Percentiles rank a stretch among this genome's conserved stretches.
Conservation (phyloP, 1,140 invertebrate genomes). For the Aleiodes sp. region DNA sequence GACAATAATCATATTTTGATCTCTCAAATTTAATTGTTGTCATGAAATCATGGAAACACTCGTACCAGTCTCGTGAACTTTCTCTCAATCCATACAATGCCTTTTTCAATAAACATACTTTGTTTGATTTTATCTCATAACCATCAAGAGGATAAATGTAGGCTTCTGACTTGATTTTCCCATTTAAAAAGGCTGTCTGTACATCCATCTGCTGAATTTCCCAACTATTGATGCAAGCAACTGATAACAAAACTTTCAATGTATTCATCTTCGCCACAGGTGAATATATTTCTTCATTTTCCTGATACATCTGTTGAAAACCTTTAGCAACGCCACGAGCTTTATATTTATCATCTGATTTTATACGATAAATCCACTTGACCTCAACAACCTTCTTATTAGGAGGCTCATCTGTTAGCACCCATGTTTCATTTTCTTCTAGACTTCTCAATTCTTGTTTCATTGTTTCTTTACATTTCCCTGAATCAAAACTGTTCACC, state of each 20-base stretch:
- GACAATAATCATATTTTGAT: conserved; percentile 34
- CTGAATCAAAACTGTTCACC: too few relatives aligned
- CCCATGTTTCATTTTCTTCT: conserved; percentile 14
- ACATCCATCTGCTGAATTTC: too few relatives aligned
- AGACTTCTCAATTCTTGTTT: background rate
- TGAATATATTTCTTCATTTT: background rate
- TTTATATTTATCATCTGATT: background rate
- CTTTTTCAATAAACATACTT: background rate
- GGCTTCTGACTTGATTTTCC: too few relatives aligned
- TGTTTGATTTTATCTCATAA: too few relatives aligned
- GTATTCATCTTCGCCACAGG: too few relatives aligned
- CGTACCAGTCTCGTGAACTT: conserved; percentile 45
- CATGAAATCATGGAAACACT: conserved; percentile 37
- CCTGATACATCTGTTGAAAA: background rate
- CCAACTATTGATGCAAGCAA: too few relatives aligned
- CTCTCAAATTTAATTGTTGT: conserved; percentile 29
- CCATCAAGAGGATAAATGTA: too few relatives aligned
- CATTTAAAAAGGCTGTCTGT: too few relatives aligned
- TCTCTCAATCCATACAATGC: conserved; percentile 30
- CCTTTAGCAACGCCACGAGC: background rate
- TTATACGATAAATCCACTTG: conserved; percentile 16
- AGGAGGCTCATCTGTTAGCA: background rate
- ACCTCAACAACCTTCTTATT: background rate
- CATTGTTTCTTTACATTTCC: too few relatives aligned
- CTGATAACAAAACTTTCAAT: background rate